These are phyloP conservation scores for Ennomos quercinarius DNA, from an alignment of 2,888 invertebrate species.

Conservation along the genomic window DNA sequence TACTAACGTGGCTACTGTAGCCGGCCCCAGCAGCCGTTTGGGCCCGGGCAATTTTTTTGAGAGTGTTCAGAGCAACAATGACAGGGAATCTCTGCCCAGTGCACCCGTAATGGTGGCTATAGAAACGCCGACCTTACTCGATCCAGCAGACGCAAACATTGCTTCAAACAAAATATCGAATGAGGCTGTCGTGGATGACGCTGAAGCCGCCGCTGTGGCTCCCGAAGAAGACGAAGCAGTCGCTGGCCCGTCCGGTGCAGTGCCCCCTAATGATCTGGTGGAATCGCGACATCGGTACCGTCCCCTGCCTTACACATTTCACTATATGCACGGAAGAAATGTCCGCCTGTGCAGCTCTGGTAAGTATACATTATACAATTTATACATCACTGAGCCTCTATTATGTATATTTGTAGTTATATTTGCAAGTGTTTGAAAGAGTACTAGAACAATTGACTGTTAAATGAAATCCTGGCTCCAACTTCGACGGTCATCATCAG, in stretches of 20 bases:
- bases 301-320: conserved; percentile 88
- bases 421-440: too few relatives aligned
- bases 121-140: not conserved
- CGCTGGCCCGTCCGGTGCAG: conserved; percentile 3
- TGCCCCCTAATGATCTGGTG: not conserved
- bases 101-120: conserved; percentile 15
- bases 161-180: not conserved
- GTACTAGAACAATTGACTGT: too few relatives aligned
- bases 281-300: conserved; percentile 58
- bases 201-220: not conserved
- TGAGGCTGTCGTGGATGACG: not conserved
- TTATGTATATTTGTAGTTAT: too few relatives aligned
- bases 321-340: conserved; percentile 94
- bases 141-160: not conserved
- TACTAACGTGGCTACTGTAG: not conserved
- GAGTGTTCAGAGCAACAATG: not conserved
- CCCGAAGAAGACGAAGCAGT: not conserved
- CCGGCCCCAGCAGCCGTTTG: not conserved
- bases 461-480: too few relatives aligned
- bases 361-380: too few relatives aligned
- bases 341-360: conserved; percentile 86
- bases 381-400: too few relatives aligned
- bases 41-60: not conserved
- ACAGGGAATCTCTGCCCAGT: conserved; percentile 4
- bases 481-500: too few relatives aligned